Evolutionary conservation across 2,113 vertebrate species (phyloP), one percentile per base, ranked within the genome.

Genomic region (Arizona elegans): DNA sequence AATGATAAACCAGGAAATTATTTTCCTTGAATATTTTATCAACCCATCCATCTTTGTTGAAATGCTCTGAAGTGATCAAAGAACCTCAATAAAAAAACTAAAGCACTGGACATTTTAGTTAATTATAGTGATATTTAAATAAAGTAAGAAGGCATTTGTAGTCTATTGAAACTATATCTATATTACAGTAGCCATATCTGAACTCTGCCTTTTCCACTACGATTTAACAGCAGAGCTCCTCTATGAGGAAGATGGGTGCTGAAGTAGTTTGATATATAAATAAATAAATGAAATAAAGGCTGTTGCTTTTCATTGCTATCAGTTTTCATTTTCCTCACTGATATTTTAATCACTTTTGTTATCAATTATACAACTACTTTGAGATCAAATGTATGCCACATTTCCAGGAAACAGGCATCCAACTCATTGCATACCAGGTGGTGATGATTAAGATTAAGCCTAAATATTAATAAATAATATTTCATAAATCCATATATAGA

Each of bases 321-420:
- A 98, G 96, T 97, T 98, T 98, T 97, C 97, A 97, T 97, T 97
- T 96, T 96, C 95, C 95, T 97, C 93, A 93, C 94, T 96, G 96
- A 96, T 97, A 97, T 95, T 98, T 97, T 97, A 98, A 98, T 98
- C 96, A 96, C 95, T 98, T 97, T 94, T 97, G 97, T 97, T 98
- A 97, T 97, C 97, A 97, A 96, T 96, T 95, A 90, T 96, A 97
- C 97, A 97, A 96, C 97, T 97, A 96, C 97, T 96, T 97, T 97
- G 97, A 97, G 95, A 97, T 97, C 95, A 97, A 96, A 43, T 3
- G 43, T 43, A 43, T 43, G 43, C 43, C 43, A 43, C 43, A 43
- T 43, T 43, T 43, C 43, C 43, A 43, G 43, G 43, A 43, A 43
- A 43, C 43, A 43, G 43, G 43, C 43, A 43, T 43, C 3, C 43